A percentile compares a stretch with the other conserved stretches of the same genome.
Conservation (phyloP, 2,888 invertebrate species). For the Elysia crispata region DNA sequence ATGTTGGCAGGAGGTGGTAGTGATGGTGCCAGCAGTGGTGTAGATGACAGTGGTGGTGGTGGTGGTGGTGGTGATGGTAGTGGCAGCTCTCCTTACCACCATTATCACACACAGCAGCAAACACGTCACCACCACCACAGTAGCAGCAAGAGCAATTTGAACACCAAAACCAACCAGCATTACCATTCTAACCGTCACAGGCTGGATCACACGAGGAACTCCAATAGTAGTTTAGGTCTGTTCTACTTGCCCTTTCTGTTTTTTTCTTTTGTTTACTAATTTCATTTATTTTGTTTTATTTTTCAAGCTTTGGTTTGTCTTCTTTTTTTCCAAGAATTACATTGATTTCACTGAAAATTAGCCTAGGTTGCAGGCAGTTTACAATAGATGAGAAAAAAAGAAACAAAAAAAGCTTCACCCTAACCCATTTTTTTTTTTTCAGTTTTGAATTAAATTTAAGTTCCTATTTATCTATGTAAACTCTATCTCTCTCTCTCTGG, state of each 20-base stretch:
- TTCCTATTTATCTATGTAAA: too few species aligned
- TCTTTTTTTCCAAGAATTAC: too few species aligned
- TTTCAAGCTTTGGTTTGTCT: not conserved
- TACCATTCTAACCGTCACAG: too few species aligned
- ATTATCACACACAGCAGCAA: not conserved
- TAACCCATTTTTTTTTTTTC: not conserved
- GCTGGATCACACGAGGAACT: conserved; percentile 42
- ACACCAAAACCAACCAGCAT: too few species aligned
- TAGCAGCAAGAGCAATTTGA: too few species aligned
- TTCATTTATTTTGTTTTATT: not conserved
- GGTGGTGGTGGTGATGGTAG: not conserved
- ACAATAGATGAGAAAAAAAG: too few species aligned
- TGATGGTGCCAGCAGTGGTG: not conserved
- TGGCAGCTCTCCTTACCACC: too few species aligned
- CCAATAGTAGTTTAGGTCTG: conserved; percentile 60
- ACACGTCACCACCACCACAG: not conserved
- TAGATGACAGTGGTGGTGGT: not conserved
- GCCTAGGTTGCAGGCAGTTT: too few species aligned
- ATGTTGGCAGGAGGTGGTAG: too few species aligned
- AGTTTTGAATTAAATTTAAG: not conserved
- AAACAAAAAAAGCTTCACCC: too few species aligned
- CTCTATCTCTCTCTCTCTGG: not conserved
- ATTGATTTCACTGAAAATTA: too few species aligned
- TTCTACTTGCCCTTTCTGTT: conserved; percentile 18
- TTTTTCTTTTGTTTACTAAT: not conserved